Base-by-base conservation (phyloP, 2,797 vertebrate genomes). In the Muscicapa striata region DNA sequence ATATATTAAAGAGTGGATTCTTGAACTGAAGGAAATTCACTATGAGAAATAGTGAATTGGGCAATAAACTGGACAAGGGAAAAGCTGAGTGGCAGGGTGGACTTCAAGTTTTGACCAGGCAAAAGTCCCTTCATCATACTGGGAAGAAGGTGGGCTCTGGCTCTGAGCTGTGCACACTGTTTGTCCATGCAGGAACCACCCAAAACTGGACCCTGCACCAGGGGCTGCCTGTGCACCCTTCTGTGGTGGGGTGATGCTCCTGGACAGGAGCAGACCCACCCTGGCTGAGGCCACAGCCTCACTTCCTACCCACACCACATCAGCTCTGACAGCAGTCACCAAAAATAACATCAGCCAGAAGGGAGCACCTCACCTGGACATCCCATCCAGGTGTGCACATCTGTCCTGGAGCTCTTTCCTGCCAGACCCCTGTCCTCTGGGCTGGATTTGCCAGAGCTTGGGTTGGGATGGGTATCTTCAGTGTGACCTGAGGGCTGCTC, bases 151-250 rank as follows among this genome's bases (percentile, higher is more conserved):
- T 18, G 34, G 15, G 41, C 63, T 76, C 17, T 63, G n/a, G 16
- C n/a, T 68, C 36, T 86, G 68, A 40, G 21, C 40, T 18, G 57
- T 18, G 32, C 13, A 9, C 15, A 13, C 30, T 55, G 3, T 29
- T 41, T 70, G 38, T 46, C 52, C 27, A 4, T 11, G 11, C 36
- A 66, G 52, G 27, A 76, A 24, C 16, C 2, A 0, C 29, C 32
- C 34, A 30, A 51, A 67, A n/a, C 0, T 45, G 49, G 49, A 11
- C 18, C 38, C 38, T 64, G 1, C 3, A 1, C 8, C 0, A 0
- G n/a, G 8, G 2, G 2, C n/a, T 79, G 27, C 7, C 41, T 24
- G 21, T 40, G 66, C 70, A 46, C 23, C 48, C 13, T 43, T 61
- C 55, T 54, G 54, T 55, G 36, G 17, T 52, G 46, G 57, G 43